Evolutionary conservation across 2,888 invertebrate genomes (phyloP).

Genomic region (Galerucella pusilla): DNA sequence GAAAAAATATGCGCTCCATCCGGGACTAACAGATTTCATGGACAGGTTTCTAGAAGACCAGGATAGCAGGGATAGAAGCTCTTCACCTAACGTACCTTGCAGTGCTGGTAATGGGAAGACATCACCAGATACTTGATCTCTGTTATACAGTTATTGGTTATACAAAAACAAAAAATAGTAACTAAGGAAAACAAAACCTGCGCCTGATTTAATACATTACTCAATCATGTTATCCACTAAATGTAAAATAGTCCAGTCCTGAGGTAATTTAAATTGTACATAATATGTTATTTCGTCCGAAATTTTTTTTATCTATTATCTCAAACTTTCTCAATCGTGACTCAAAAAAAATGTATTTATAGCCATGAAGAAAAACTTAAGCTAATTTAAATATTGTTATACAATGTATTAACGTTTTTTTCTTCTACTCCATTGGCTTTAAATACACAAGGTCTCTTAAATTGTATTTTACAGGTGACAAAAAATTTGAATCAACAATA

Average conservation of each 20-base stretch:
- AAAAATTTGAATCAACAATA: no score
- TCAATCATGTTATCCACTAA: background rate
- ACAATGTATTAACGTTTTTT: background rate
- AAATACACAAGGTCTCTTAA: no score
- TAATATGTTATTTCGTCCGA: background rate
- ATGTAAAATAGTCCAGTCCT: background rate
- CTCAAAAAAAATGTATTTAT: background rate
- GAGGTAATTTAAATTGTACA: background rate
- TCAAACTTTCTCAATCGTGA: background rate
- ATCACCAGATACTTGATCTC: constrained; percentile 49
- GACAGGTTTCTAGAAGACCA: constrained; percentile 92
- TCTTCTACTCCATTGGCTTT: no score
- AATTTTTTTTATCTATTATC: background rate
- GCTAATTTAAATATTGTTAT: background rate
- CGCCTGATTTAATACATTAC: background rate
- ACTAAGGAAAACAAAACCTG: background rate
- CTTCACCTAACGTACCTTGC: constrained; percentile 75
- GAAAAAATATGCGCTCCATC: constrained; percentile 91
- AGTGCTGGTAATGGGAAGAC: constrained; percentile 46
- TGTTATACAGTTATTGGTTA: constrained; percentile 47
- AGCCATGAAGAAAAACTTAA: background rate
- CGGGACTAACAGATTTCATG: constrained; percentile 94
- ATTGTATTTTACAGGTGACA: no score
- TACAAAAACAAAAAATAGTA: constrained; percentile 33
- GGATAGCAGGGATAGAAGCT: constrained; percentile 76